Percentiles rank a stretch among this genome's conserved stretches.
phyloP scores from a whole-genome alignment of 2,113 vertebrate genomes.

The Chloropsis cyanopogon region DNA sequence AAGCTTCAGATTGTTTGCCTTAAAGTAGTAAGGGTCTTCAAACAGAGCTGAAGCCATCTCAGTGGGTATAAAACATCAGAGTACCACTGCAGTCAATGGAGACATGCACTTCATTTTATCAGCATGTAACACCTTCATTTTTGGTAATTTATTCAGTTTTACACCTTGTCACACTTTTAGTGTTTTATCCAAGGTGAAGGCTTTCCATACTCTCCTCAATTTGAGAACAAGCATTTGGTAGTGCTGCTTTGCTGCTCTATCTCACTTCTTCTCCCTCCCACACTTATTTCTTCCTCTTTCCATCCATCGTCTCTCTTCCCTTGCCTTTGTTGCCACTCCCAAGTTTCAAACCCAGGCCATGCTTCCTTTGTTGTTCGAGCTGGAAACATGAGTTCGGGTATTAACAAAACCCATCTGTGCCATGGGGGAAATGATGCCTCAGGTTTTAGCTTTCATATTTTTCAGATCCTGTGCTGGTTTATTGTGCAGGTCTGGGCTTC shows the following conservation, averaged over 20 bases:
- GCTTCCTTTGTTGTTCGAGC: neutral
- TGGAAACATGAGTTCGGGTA: neutral
- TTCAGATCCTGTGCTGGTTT: neutral
- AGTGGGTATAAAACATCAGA: neutral
- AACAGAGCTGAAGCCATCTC: neutral
- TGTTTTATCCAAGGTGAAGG: neutral
- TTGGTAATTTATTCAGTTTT: neutral
- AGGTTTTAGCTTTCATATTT: neutral
- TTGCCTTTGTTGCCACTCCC: neutral
- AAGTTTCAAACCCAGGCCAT: neutral
- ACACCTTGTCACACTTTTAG: neutral
- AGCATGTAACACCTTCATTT: neutral
- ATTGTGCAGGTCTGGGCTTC: neutral
- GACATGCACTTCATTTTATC: neutral
- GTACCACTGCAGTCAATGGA: neutral
- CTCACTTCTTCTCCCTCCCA: neutral
- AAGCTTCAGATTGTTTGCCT: neutral
- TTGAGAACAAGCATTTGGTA: neutral
- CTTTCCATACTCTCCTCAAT: neutral
- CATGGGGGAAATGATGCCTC: neutral
- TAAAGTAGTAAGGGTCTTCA: neutral
- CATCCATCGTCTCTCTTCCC: neutral
- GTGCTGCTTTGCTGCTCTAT: neutral
- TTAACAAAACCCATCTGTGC: neutral
- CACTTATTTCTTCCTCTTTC: fast-evolving